These are phyloP conservation scores for Achatina immaculata DNA, from an alignment of 1,140 invertebrate species.

Conservation along the genomic window DNA sequence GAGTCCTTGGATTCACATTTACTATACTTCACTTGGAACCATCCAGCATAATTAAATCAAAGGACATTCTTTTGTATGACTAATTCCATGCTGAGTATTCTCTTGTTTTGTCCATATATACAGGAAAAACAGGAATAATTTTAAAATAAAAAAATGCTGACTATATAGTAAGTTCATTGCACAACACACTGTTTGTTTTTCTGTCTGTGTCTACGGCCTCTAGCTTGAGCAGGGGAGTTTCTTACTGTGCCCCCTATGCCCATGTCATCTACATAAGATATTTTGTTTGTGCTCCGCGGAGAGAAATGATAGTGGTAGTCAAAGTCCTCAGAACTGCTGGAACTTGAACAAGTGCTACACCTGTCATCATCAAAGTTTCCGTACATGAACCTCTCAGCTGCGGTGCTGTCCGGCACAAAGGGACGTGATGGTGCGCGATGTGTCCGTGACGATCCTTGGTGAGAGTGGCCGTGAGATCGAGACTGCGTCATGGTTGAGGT, in stretches of 20 bases:
- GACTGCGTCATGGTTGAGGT: not conserved
- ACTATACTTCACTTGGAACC: too few species aligned
- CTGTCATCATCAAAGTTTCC: slow-evolving; percentile 52
- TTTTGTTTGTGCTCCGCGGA: slow-evolving; percentile 48
- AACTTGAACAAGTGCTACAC: slow-evolving; percentile 68
- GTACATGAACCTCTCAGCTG: slow-evolving; percentile 35
- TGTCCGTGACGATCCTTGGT: not conserved
- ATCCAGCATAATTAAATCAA: too few species aligned
- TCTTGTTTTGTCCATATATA: too few species aligned
- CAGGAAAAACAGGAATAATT: too few species aligned
- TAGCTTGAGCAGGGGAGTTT: slow-evolving; percentile 34
- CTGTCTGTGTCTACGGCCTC: slow-evolving; percentile 51
- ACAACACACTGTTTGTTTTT: slow-evolving; percentile 63
- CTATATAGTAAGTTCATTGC: too few species aligned
- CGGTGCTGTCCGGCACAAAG: slow-evolving; percentile 16
- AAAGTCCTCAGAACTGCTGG: slow-evolving; percentile 63
- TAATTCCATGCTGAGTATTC: too few species aligned
- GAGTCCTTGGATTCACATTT: too few species aligned
- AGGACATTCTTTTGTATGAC: too few species aligned
- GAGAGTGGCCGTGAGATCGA: not conserved
- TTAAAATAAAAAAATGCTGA: too few species aligned
- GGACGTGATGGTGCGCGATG: not conserved
- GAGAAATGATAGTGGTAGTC: slow-evolving; percentile 59
- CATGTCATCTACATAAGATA: slow-evolving; percentile 67
- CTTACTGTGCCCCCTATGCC: slow-evolving; percentile 50